Evolutionary conservation across 1,140 invertebrate species (phyloP).

Genomic region (Philopotamus ludificatus): DNA sequence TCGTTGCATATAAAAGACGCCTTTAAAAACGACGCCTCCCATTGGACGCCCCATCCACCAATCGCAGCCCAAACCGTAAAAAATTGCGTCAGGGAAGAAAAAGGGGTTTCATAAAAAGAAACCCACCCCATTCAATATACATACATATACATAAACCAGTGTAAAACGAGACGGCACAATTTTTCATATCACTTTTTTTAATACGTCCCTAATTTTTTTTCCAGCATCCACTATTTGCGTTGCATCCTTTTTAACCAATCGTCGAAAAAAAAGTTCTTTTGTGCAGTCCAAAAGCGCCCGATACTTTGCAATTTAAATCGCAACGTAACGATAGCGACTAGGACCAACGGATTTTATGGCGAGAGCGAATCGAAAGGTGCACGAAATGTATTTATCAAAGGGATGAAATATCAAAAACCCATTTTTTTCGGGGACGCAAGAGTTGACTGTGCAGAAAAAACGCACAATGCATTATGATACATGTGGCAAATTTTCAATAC

Average conservation of each 20-base stretch:
- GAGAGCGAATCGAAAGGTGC: constrained; percentile 34
- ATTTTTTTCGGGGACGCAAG: constrained; percentile 15
- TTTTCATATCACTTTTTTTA: too few species aligned
- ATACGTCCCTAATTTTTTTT: too few species aligned
- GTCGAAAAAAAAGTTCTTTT: too few species aligned
- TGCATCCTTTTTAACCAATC: too few species aligned
- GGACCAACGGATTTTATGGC: constrained; percentile 37
- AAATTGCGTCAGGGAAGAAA: constrained; percentile 34
- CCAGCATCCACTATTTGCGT: too few species aligned
- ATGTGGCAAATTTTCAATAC: constrained; percentile 42
- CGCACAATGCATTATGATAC: constrained; percentile 41
- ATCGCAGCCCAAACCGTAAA: constrained; percentile 29
- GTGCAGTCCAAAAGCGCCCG: constrained; percentile 28
- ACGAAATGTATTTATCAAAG: constrained; percentile 41
- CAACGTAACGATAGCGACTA: constrained; percentile 15
- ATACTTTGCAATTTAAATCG: constrained; percentile 37
- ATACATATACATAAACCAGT: too few species aligned
- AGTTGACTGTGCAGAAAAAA: constrained; percentile 19
- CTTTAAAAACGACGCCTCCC: constrained; percentile 28
- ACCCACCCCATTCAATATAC: too few species aligned
- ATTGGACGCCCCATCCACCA: constrained; percentile 38
- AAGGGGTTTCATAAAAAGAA: constrained; percentile 39
- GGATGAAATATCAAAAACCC: constrained; percentile 40
- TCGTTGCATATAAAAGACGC: constrained; percentile 39
- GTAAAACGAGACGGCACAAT: too few species aligned